Evolutionary conservation across 2,113 vertebrate genomes (phyloP).

Genomic region (Pollachius pollachius): DNA sequence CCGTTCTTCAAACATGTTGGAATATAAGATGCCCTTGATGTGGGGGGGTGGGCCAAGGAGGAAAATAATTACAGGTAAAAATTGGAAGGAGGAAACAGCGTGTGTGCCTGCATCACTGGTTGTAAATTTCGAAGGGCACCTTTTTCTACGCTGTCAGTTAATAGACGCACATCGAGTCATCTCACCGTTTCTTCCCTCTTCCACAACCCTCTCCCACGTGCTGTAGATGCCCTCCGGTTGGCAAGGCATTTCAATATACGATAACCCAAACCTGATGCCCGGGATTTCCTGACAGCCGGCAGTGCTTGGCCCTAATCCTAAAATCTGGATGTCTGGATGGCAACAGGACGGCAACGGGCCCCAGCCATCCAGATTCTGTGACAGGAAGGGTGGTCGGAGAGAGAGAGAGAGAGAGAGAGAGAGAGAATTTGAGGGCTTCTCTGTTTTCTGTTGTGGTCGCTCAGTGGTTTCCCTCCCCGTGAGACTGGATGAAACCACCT

Average conservation of each 20-base stretch:
- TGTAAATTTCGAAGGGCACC: too few species aligned
- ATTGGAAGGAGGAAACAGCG: too few species aligned
- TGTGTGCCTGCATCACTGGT: too few species aligned
- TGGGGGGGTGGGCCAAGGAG: too few species aligned
- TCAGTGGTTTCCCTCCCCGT: conserved; percentile 25
- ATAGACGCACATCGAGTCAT: too few species aligned
- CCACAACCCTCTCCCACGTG: background rate
- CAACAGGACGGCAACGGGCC: conserved; percentile 5
- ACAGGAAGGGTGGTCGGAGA: conserved; percentile 5
- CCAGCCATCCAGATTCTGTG: conserved; percentile 16
- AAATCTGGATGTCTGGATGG: conserved; percentile 20
- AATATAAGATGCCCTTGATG: too few species aligned
- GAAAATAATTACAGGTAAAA: too few species aligned
- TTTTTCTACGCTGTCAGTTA: too few species aligned
- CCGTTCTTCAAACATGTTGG: too few species aligned
- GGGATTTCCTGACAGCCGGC: conserved; percentile 5
- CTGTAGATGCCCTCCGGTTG: background rate
- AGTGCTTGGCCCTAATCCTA: conserved; percentile 7
- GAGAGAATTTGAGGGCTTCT: conserved; percentile 1
- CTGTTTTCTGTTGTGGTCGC: conserved; percentile 32
- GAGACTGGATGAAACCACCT: conserved; percentile 30
- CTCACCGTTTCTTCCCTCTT: too few species aligned
- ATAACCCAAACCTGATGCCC: conserved; percentile 10
- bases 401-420: too few species aligned
- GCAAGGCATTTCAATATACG: conserved; percentile 7